These are phyloP conservation scores for Tokudaia tokunoshimensis DNA, from an alignment of 2,797 vertebrate species.

Conservation along the genomic window DNA sequence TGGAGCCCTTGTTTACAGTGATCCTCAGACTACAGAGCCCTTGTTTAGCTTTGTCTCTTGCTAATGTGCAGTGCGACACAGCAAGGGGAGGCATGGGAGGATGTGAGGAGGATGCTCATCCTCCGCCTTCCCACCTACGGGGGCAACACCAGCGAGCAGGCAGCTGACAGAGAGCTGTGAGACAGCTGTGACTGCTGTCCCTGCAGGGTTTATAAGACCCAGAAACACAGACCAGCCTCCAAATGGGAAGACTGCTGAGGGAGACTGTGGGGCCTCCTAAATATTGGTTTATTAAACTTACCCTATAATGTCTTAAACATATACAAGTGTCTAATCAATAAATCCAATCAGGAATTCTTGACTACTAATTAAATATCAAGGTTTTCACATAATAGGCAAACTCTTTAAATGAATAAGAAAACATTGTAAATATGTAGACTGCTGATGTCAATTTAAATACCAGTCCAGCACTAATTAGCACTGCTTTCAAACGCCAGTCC, in stretches of 20 bases:
- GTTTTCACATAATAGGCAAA: background rate
- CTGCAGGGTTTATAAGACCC: background rate
- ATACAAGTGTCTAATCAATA: background rate
- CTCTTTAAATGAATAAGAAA: constrained; percentile 10
- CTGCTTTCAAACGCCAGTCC: background rate
- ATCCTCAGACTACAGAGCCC: background rate
- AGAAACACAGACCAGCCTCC: background rate
- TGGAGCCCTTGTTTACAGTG: background rate
- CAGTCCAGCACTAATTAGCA: background rate
- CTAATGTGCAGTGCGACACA: background rate
- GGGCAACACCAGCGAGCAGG: background rate
- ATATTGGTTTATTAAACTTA: background rate
- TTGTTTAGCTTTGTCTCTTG: background rate
- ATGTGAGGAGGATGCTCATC: background rate
- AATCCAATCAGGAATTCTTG: background rate
- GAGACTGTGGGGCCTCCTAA: background rate
- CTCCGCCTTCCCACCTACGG: background rate
- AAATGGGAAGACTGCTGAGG: background rate
- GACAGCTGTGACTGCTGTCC: background rate
- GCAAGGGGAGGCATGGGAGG: background rate
- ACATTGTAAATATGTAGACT: background rate
- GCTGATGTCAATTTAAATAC: background rate
- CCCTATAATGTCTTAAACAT: background rate
- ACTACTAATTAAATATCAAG: constrained; percentile 40
- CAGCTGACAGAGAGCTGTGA: fast-evolving